Evolutionary conservation across 1,140 invertebrate genomes (phyloP), one percentile per base, ranked within the genome.

Genomic region (Apis cerana): DNA sequence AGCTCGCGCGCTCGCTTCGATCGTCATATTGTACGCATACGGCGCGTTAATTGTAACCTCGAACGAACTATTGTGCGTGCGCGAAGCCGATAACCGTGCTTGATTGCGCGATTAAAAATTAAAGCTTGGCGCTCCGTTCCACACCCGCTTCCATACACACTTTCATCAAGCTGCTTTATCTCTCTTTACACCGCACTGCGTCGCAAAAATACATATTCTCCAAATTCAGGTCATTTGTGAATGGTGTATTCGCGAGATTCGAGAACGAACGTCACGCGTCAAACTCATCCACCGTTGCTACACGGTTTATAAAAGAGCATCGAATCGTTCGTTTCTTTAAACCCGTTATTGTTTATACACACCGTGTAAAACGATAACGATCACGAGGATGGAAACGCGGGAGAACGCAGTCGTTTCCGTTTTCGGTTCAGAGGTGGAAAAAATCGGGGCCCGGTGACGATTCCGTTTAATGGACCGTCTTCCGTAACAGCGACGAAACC

Each of bases 391-490:
- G 19, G 65, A 68, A 48, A 2, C 7, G 48, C 10, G 70, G n/a
- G n/a, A n/a, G 19, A 33, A 72, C 70, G 52, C 27, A n/a, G 23
- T 33, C 27, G 21, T 13, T 2, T 69, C 13, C 3, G 12, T 74
- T 13, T 15, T 17, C 58, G 70, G 17, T 3, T 8, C 19, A 15
- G 54, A 56, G 54, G 13, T 5, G 15, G 33, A 21, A 48, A 75
- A 33, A 52, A 19, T 23, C 3, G 21, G 23, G 4, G 48, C 13
- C 21, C 19, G 27, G 58, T 75, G 48, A 75, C 74, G 74, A 75
- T 75, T 62, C 74, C 33, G 61, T 76, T 76, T 76, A 76, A 76
- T 65, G 74, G 74, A 64, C 74, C 74, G 48, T 54, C 48, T 52
- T 64, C n/a, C 17, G 74, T 76, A 65, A 76, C 74, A 76, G 19